phyloP scores from a whole-genome alignment of 1,140 invertebrate species.

The Pseudomyrmex pallidus region DNA sequence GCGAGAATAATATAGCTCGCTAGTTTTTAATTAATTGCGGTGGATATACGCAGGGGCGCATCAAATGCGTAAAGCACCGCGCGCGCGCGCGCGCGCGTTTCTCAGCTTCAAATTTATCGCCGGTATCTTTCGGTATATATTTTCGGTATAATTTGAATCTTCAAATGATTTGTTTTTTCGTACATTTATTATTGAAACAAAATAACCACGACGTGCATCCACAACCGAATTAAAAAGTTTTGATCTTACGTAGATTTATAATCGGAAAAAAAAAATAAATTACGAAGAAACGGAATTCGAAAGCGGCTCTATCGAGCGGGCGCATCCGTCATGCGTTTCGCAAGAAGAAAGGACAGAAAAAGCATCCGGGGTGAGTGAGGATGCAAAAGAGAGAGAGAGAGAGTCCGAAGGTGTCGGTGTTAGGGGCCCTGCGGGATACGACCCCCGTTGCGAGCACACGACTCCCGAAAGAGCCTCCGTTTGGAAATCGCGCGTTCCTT shows the following conservation, averaged over 20 bases:
- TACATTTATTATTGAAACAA: neutral
- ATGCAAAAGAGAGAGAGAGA: slow-evolving; percentile 52
- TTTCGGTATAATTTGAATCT: neutral
- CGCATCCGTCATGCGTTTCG: slow-evolving; percentile 70
- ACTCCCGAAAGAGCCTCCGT: slow-evolving; percentile 82
- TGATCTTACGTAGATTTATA: neutral
- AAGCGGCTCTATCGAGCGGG: slow-evolving; percentile 58
- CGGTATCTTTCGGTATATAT: slow-evolving; percentile 25
- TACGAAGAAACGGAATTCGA: slow-evolving; percentile 28
- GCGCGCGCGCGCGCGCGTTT: neutral
- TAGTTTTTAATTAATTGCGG: slow-evolving; percentile 55
- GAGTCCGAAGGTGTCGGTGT: slow-evolving; percentile 74
- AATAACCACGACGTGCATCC: neutral
- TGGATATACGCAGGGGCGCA: slow-evolving; percentile 3
- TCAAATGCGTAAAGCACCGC: slow-evolving; percentile 6
- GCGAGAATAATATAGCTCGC: slow-evolving; percentile 54
- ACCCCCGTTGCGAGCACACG: slow-evolving; percentile 80
- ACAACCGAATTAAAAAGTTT: neutral
- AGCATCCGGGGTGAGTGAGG: neutral
- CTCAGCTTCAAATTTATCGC: slow-evolving; percentile 25
- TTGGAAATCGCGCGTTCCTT: slow-evolving; percentile 71
- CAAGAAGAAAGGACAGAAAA: slow-evolving; percentile 39
- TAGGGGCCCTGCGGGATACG: slow-evolving; percentile 79
- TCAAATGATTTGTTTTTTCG: neutral
- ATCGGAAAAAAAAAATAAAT: too few species aligned